Evolutionary conservation across 2,888 invertebrate species (phyloP).

Genomic region (Rhaphigaster nebulosa): DNA sequence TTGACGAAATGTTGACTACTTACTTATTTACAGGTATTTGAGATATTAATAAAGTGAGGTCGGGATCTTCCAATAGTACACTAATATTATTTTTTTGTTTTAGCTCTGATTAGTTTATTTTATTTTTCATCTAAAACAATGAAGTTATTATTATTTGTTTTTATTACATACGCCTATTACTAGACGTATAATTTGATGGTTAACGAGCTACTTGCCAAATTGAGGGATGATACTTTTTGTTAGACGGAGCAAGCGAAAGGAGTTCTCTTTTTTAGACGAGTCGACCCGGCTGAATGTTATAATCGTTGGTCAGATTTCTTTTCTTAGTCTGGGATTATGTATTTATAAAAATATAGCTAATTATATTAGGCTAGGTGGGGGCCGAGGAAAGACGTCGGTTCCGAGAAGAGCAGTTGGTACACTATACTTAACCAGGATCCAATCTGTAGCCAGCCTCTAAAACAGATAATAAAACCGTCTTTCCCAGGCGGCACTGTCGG

Average conservation of each 20-base stretch:
- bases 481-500: constrained; percentile 54
- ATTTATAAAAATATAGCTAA: constrained; percentile 49
- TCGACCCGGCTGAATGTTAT: background rate
- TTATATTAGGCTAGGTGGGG: constrained; percentile 29
- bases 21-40: too few species aligned
- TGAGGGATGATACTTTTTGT: background rate
- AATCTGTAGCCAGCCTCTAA: constrained; percentile 54
- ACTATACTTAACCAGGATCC: constrained; percentile 58
- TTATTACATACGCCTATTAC: background rate
- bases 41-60: too few species aligned
- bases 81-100: too few species aligned
- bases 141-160: too few species aligned
- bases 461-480: constrained; percentile 53
- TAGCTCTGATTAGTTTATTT: too few species aligned
- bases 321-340: constrained; percentile 27
- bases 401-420: constrained; percentile 51
- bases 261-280: background rate
- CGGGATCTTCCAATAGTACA: too few species aligned
- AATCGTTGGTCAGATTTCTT: constrained; percentile 21
- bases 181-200: background rate
- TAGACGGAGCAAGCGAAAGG: background rate
- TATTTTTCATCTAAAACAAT: too few species aligned
- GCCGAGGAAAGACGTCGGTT: background rate
- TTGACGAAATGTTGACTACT: too few species aligned
- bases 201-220: background rate